A percentile compares a stretch with the other conserved stretches of the same genome.
phyloP scores from a whole-genome alignment of 64 coral and sea anemone species.

The Exaiptasia diaphana region DNA sequence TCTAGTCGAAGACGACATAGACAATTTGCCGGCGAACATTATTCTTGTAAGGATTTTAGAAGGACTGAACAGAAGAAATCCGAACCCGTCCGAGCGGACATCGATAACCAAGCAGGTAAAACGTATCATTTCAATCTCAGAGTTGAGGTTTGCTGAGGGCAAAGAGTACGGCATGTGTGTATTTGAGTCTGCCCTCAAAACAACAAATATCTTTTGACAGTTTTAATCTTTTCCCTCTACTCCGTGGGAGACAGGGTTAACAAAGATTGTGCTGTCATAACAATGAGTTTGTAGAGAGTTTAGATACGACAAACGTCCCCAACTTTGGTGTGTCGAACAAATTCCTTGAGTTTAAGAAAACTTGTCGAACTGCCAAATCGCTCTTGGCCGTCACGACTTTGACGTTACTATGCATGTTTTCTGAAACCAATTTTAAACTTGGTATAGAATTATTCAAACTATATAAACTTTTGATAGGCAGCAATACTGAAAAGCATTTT shows the following conservation, averaged over 20 bases:
- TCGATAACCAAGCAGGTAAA: neutral
- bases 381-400: too few relatives aligned
- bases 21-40: conserved; percentile 85
- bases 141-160: neutral
- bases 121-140: neutral
- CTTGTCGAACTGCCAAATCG: neutral
- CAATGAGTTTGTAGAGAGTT: too few relatives aligned
- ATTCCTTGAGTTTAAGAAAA: neutral
- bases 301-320: too few relatives aligned
- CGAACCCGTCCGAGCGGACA: conserved; percentile 2
- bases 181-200: neutral
- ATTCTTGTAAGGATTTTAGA: conserved; percentile 80
- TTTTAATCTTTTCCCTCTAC: neutral
- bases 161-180: neutral
- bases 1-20: conserved; percentile 75
- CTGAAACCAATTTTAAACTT: too few relatives aligned
- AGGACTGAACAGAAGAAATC: conserved; percentile 59
- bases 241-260: conserved; percentile 9
- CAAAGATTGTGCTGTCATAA: neutral
- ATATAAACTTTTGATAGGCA: too few relatives aligned
- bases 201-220: neutral
- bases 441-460: too few relatives aligned
- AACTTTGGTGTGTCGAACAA: neutral
- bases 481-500: too few relatives aligned
- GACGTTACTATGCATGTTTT: too few relatives aligned